Conservation (phyloP, 2,888 invertebrate genomes). For the Ecdyonurus torrentis region DNA sequence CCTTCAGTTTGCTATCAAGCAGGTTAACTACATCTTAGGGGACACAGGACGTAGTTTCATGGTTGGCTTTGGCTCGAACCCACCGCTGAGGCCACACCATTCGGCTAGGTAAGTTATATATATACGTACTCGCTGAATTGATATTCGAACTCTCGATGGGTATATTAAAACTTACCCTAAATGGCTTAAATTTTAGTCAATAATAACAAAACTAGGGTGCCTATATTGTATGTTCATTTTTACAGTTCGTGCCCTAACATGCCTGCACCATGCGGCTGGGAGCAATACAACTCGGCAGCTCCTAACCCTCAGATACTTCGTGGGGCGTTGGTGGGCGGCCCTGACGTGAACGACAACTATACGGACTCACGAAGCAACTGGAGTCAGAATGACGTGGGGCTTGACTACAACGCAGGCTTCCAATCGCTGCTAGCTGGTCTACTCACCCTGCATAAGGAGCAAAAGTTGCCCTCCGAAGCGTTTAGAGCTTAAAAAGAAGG, state of each 20-base stretch:
- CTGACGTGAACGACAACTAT: slow-evolving; percentile 17
- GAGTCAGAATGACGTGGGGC: slow-evolving; percentile 17
- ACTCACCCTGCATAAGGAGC: background rate
- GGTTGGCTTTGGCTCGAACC: slow-evolving; percentile 18
- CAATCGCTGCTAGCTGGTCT: slow-evolving; percentile 15
- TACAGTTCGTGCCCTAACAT: slow-evolving; percentile 15
- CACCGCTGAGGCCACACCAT: slow-evolving; percentile 18
- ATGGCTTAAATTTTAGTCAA: too few relatives aligned
- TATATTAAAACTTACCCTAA: too few relatives aligned
- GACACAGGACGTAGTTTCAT: slow-evolving; percentile 18
- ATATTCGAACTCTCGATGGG: too few relatives aligned
- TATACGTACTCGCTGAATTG: too few relatives aligned
- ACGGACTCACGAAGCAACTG: slow-evolving; percentile 17
- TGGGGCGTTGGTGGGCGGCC: slow-evolving; percentile 20
- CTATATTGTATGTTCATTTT: background rate
- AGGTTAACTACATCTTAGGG: slow-evolving; percentile 19
- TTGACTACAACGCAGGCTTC: slow-evolving; percentile 18
- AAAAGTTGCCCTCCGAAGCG: background rate
- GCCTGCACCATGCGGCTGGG: slow-evolving; percentile 17
- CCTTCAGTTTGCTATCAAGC: slow-evolving; percentile 18
- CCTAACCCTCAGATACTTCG: slow-evolving; percentile 17
- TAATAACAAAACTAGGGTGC: background rate
- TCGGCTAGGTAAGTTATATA: background rate
- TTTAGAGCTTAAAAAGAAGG: too few relatives aligned
- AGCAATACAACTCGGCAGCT: slow-evolving; percentile 13